Evolutionary conservation across 2,797 vertebrate species (phyloP), one percentile per base, ranked within the genome.

Genomic region (Craterocephalus amniculus): DNA sequence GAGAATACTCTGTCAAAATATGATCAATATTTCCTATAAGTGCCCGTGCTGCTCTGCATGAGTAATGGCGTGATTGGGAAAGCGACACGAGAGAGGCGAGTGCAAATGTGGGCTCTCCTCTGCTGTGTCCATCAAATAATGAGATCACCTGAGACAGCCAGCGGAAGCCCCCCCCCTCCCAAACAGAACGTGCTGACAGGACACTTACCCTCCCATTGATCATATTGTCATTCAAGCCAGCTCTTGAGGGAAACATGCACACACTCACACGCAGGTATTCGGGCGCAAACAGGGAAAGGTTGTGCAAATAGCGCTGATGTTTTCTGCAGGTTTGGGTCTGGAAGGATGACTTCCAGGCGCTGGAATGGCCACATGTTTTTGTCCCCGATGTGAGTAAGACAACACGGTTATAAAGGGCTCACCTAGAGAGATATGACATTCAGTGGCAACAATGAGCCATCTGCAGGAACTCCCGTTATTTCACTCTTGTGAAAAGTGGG

Each of bases 11-110:
- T 73, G 89, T 93, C 88, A 90, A 91, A 91, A 87, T 72, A 74
- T 81, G 88, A 93, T 94, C 93, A 88, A 93, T 94, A 93, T 78
- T 76, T 83, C 79, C 87, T 83, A 85, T 90, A 90, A 88, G 86
- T 85, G 87, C 79, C 79, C 36, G 48, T 4, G 48, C 84, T 64
- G 84, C 88, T 78, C 71, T 80, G 85, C 84, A 84, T 93, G 90
- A 92, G 77, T 85, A 86, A 93, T 84, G 87, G 72, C 48, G 67
- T 79, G 90, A 90, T 88, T 86, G 87, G 79, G 83, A 24, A 22
- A 31, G 80, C 79, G 63, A 65, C 85, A 67, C 27, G 67, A 78
- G 82, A 76, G 83, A 81, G 80, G 78, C 66, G 18, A 65, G 79
- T 58, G 9, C 83, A 83, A 91, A 86, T 67, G 79, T 66, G 63